A percentile compares a stretch with the other conserved stretches of the same genome.
Evolutionary conservation across 2,797 vertebrate genomes (phyloP).

Genomic region (Epinephelus coioides): DNA sequence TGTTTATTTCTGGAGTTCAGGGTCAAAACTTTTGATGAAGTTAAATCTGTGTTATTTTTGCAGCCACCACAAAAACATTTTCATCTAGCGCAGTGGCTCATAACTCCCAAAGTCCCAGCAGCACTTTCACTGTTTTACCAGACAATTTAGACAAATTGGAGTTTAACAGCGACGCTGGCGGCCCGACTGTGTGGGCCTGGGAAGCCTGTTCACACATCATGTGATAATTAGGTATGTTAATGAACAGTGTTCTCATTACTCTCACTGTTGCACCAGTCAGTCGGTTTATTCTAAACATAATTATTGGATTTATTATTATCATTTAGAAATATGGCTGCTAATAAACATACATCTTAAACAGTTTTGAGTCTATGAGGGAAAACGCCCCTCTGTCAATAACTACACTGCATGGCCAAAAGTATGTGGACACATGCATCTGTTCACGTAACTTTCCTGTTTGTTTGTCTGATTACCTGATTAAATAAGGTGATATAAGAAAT

Average conservation of each 20-base stretch:
- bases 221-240: neutral
- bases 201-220: neutral
- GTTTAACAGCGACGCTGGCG: neutral
- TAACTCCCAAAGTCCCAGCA: constrained; percentile 22
- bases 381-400: too few relatives aligned
- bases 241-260: neutral
- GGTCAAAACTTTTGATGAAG: constrained; percentile 32
- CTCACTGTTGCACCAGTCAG: neutral
- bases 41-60: constrained; percentile 13
- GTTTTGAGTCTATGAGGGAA: too few relatives aligned
- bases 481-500: too few relatives aligned
- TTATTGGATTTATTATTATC: neutral
- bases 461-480: too few relatives aligned
- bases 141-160: neutral
- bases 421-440: too few relatives aligned
- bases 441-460: too few relatives aligned
- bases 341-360: too few relatives aligned
- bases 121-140: constrained; percentile 16
- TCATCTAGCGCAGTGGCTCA: neutral
- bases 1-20: constrained; percentile 7
- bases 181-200: neutral
- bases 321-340: too few relatives aligned
- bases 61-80: neutral
- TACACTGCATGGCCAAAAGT: too few relatives aligned
- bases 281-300: neutral